Base-by-base conservation (phyloP, 1,140 invertebrate genomes). In the Drosophila nebulosa region DNA sequence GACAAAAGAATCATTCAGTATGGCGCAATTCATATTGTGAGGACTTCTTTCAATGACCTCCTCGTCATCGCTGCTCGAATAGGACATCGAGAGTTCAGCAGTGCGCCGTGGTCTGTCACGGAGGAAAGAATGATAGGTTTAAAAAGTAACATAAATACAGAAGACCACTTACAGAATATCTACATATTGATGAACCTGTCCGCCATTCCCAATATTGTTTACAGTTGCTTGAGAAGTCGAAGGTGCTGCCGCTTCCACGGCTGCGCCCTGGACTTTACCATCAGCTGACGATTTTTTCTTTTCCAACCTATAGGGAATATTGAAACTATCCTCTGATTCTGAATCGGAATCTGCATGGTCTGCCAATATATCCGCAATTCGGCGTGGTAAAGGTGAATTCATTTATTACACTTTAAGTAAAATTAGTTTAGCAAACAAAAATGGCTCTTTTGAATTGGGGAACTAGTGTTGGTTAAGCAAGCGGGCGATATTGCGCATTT, bases 1-100 rank as follows among this genome's bases (percentile, higher is more conserved):
- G 2, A 91, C 73, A 61, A 91, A 91, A 1, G 90, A 91, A 52
- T 91, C 90, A 65, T 91, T 90, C 0, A 91, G 42, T 9, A 91
- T 88, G 21, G 91, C 91, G 53, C 88, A 91, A 60, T 91, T 91
- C 1, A 91, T 59, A 36, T 91, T 91, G 42, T 85, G 77, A n/a
- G n/a, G n/a, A 24, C 75, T 68, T 30, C 63, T 79, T 36, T 57
- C 74, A 21, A 51, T 56, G 10, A 90, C 86, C 6, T 91, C 79
- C 50, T 91, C 90, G 4, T 90, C 72, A 27, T 80, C 90, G 7
- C 89, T 90, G 61, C 90, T 89, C 4, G 84, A 90, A 36, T 91
- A 78, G 52, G 89, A 51, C 36, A 79, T 67, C 1, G 78, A 60
- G 46, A 91, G 53, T 64, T 91, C 90, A 0, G 78, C 76, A 2